Conservation (phyloP, 2,797 vertebrate genomes). For the Amazona ochrocephala region DNA sequence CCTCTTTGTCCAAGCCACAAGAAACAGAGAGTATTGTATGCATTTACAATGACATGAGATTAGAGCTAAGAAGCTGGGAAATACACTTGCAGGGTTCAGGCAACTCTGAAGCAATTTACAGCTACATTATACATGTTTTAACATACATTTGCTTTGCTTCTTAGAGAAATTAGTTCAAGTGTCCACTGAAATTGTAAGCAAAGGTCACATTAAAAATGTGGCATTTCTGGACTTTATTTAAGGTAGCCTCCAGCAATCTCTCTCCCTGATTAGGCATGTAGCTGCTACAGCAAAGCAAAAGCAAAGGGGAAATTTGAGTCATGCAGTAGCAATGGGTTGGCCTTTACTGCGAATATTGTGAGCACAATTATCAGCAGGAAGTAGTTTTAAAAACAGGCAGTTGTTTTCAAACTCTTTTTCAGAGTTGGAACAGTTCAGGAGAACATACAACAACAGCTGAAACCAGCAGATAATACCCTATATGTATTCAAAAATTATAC, state of each 20-base stretch:
- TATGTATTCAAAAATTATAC: slow-evolving; percentile 40
- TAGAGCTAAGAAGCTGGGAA: not conserved
- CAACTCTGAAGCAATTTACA: not conserved
- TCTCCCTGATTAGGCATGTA: not conserved
- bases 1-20: not conserved
- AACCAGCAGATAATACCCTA: slow-evolving; percentile 55
- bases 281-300: slow-evolving; percentile 13
- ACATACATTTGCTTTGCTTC: not conserved
- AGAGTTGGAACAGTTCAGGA: slow-evolving; percentile 39
- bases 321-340: slow-evolving; percentile 54
- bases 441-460: slow-evolving; percentile 52
- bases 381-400: slow-evolving; percentile 71
- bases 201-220: slow-evolving; percentile 43
- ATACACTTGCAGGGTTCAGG: not conserved
- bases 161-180: not conserved
- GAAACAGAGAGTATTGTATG: not conserved
- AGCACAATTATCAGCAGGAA: slow-evolving; percentile 66
- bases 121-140: not conserved
- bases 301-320: slow-evolving; percentile 66
- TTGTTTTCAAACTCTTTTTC: slow-evolving; percentile 56
- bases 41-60: not conserved
- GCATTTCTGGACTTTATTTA: slow-evolving; percentile 55
- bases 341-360: slow-evolving; percentile 44
- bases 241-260: slow-evolving; percentile 32
- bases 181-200: slow-evolving; percentile 20